A percentile compares a stretch with the other conserved stretches of the same genome.
Evolutionary conservation across 2,888 invertebrate genomes (phyloP).

Genomic region (Cephonodes hylas): DNA sequence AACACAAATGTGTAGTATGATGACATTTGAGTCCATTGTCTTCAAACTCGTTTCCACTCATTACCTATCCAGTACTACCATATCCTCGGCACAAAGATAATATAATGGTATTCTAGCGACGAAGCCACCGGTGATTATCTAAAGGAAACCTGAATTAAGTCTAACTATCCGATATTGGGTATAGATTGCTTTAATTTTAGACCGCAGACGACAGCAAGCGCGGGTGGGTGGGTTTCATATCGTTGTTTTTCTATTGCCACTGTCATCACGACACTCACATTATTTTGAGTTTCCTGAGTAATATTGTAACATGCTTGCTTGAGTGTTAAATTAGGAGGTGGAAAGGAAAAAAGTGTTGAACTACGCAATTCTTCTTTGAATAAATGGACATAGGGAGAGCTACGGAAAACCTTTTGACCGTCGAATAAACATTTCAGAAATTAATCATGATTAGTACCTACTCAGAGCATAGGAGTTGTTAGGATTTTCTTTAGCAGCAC

Average conservation of each 20-base stretch:
- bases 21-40: not conserved
- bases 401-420: no score
- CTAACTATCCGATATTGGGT: constrained; percentile 35
- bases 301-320: not conserved
- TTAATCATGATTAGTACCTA: no score
- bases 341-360: not conserved
- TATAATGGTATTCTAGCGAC: constrained; percentile 42
- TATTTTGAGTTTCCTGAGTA: no score
- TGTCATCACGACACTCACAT: not conserved
- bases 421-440: no score
- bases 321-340: not conserved
- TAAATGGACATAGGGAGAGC: no score
- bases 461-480: no score
- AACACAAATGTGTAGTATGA: not conserved
- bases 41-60: not conserved
- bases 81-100: constrained; percentile 30
- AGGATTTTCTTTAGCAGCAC: no score
- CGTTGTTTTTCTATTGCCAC: not conserved
- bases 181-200: constrained; percentile 43
- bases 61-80: constrained; percentile 12
- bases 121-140: constrained; percentile 38
- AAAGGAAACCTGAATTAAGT: constrained; percentile 41
- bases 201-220: constrained; percentile 3
- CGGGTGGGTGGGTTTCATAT: not conserved
- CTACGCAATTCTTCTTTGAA: no score